These are phyloP conservation scores for Chaitophorus viminalis DNA, from an alignment of 2,888 invertebrate genomes.

Conservation along the genomic window DNA sequence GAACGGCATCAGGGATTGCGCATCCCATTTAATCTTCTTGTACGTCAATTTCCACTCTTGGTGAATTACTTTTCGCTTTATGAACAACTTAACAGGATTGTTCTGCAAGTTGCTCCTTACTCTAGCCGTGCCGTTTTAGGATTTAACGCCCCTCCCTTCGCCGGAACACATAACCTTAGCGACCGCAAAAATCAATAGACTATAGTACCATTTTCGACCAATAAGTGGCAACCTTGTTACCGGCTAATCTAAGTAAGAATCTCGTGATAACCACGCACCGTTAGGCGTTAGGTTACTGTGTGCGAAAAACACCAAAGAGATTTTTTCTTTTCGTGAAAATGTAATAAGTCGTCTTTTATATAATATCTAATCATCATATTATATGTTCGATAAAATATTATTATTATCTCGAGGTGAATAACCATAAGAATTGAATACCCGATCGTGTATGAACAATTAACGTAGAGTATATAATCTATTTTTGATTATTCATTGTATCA, in stretches of 20 bases:
- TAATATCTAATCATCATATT: no score
- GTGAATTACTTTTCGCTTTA: slow-evolving; percentile 62
- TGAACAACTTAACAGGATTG: slow-evolving; percentile 61
- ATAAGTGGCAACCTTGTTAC: slow-evolving; percentile 55
- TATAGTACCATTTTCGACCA: slow-evolving; percentile 42
- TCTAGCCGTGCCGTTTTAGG: slow-evolving; percentile 49
- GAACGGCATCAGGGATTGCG: slow-evolving; percentile 55
- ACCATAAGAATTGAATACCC: no score
- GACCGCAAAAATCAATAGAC: slow-evolving; percentile 61
- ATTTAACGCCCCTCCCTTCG: slow-evolving; percentile 44
- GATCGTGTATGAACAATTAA: no score
- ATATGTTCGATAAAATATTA: no score
- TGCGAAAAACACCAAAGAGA: not conserved
- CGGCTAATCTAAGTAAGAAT: slow-evolving; percentile 34
- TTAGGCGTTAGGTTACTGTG: no score
- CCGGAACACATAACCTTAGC: slow-evolving; percentile 55
- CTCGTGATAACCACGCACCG: not conserved
- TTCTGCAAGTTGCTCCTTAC: slow-evolving; percentile 58
- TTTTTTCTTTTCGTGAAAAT: not conserved
- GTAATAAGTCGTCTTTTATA: not conserved
- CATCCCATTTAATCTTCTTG: slow-evolving; percentile 61
- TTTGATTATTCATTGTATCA: no score
- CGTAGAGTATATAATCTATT: no score
- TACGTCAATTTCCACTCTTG: slow-evolving; percentile 60
- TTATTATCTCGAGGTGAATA: no score